Evolutionary conservation across 2,113 vertebrate species (phyloP).

Genomic region (Sander vitreus): DNA sequence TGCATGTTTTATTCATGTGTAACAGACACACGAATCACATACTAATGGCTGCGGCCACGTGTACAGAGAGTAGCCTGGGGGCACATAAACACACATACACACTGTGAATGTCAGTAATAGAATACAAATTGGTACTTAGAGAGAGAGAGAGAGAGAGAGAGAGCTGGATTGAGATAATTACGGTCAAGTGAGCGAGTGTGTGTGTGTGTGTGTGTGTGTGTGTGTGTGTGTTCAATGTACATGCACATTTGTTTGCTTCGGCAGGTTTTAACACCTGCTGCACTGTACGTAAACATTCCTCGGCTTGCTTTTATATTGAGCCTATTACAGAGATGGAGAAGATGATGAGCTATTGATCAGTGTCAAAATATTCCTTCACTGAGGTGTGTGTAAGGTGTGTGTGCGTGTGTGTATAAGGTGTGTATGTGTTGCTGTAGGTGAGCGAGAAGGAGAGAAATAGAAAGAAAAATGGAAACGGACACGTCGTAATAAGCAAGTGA

Average conservation of each 20-base stretch:
- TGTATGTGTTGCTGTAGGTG: constrained; percentile 7
- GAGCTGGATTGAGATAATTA: constrained; percentile 65
- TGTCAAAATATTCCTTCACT: constrained; percentile 10
- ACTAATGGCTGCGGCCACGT: constrained; percentile 58
- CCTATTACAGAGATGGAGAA: constrained; percentile 18
- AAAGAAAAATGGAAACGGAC: constrained; percentile 36
- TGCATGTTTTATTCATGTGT: constrained; percentile 69
- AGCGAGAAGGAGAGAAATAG: constrained; percentile 17
- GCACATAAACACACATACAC: constrained; percentile 45
- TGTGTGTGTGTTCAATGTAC: no score
- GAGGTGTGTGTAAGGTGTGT: constrained; percentile 5
- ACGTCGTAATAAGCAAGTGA: background rate
- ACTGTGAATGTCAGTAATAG: constrained; percentile 47
- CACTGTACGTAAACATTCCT: constrained; percentile 16
- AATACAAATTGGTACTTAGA: constrained; percentile 71
- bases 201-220: no score
- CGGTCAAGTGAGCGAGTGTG: constrained; percentile 35
- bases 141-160: constrained; percentile 12
- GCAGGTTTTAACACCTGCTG: constrained; percentile 6
- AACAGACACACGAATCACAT: constrained; percentile 47
- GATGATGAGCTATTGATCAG: constrained; percentile 57
- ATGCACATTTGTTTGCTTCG: background rate
- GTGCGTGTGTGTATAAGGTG: background rate
- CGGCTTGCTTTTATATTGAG: constrained; percentile 1
- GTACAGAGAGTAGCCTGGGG: constrained; percentile 35